Evolutionary conservation across 2,888 invertebrate species (phyloP).

Genomic region (Protonemura montana): DNA sequence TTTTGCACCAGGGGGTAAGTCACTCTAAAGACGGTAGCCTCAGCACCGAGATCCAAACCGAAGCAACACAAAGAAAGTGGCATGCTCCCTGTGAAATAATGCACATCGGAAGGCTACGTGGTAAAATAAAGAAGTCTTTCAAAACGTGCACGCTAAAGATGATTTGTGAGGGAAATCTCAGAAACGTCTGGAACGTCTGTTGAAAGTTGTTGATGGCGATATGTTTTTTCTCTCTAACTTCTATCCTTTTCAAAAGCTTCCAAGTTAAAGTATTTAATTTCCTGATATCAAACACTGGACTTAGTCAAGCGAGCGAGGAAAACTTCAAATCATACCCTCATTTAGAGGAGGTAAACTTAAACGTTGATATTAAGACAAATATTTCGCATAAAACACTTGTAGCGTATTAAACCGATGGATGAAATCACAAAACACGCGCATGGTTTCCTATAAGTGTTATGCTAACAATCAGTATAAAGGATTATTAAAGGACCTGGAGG

Average conservation of each 20-base stretch:
- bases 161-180: not conserved
- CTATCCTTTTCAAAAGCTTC: not conserved
- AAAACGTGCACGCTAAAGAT: not conserved
- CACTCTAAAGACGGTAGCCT: too few relatives aligned
- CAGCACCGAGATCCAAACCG: not conserved
- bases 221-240: not conserved
- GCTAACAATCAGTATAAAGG: slow-evolving; percentile 37
- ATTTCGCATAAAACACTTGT: slow-evolving; percentile 8
- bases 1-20: not conserved
- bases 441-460: slow-evolving; percentile 18
- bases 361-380: not conserved
- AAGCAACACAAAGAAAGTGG: not conserved
- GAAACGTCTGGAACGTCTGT: not conserved
- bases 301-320: not conserved
- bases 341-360: not conserved
- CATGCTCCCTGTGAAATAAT: not conserved
- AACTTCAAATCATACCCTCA: not conserved
- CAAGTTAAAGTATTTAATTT: not conserved
- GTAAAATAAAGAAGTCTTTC: not conserved
- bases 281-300: not conserved
- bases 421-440: slow-evolving; percentile 19
- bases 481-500: slow-evolving; percentile 34
- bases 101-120: not conserved
- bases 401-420: not conserved
- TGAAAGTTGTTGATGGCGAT: not conserved